These are phyloP conservation scores for Psephotus haematonotus DNA, from an alignment of 2,113 vertebrate species.

Conservation along the genomic window DNA sequence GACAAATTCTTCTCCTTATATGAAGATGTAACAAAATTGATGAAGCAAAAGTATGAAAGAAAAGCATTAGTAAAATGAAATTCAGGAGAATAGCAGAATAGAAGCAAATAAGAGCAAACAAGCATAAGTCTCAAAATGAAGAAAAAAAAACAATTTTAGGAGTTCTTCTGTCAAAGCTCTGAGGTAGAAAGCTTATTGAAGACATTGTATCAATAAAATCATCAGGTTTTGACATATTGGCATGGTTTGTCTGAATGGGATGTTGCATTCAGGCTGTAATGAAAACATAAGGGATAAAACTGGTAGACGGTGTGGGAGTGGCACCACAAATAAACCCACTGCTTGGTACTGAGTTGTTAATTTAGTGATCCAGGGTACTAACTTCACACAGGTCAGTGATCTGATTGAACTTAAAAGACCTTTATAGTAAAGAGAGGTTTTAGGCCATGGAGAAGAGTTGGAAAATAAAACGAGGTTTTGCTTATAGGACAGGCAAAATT, in stretches of 20 bases:
- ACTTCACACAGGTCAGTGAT: background rate
- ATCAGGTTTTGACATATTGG: background rate
- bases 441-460: background rate
- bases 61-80: background rate
- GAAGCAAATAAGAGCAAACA: background rate
- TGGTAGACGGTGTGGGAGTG: background rate
- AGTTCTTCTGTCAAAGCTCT: background rate
- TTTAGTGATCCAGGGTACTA: background rate
- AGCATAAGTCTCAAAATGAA: rapidly evolving
- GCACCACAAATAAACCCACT: background rate
- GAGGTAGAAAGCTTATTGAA: background rate
- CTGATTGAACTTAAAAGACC: background rate
- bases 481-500: background rate
- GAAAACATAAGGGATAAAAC: background rate
- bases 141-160: background rate
- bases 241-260: background rate
- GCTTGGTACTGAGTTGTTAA: background rate
- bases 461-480: background rate
- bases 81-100: background rate
- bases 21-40: background rate
- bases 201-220: background rate
- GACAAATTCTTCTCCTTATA: background rate
- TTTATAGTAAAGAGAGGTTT: background rate
- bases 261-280: background rate
- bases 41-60: background rate